Evolutionary conservation across 1,140 invertebrate species (phyloP), one percentile per base, ranked within the genome.

Genomic region (Diabrotica undecimpunctata): DNA sequence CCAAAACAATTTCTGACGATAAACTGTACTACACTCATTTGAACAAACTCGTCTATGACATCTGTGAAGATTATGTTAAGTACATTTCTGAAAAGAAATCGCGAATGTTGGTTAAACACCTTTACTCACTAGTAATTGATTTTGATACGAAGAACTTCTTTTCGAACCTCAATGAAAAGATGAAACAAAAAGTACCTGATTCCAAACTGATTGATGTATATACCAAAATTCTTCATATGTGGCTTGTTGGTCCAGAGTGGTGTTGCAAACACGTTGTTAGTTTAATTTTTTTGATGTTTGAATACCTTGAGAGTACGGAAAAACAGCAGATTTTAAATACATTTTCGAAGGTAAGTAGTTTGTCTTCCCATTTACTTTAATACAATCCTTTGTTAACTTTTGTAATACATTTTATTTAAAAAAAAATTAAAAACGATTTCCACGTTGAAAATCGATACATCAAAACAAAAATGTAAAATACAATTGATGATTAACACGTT

Each of bases 231-330:
- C 77, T 87, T 54, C 79, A 76, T 11, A 70, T 72, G 0, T 83
- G 85, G 77, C 72, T 88, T 36, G 71, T 72, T 5, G 72, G 76
- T 50, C 75, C 77, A 37, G 72, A 77, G 8, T 76, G 82, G 11
- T 72, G 79, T 53, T 78, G 74, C 7, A 81, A 84, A 52, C 69
- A 75, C 61, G 68, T 85, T 5, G 75, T 88, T 7, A 81, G 85
- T 70, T 80, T 90, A 12, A 81, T 85, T 63, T 88, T 89, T 71
- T 79, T 80, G 62, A 73, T 88, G 37, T 75, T 87, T 11, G 81
- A 78, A 46, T 81, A 84, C 67, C 72, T 85, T 57, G 70, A 79
- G 54, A 70, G 79, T 14, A 66, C 72, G 3, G 79, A 84, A 39
- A 83, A 84, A 66, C 71, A 81, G 56, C 70, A 71, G 10, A 78